A percentile compares a stretch with the other conserved stretches of the same genome.
phyloP scores from a whole-genome alignment of 2,797 vertebrate species.

The Sternarchorhynchus goeldii region DNA sequence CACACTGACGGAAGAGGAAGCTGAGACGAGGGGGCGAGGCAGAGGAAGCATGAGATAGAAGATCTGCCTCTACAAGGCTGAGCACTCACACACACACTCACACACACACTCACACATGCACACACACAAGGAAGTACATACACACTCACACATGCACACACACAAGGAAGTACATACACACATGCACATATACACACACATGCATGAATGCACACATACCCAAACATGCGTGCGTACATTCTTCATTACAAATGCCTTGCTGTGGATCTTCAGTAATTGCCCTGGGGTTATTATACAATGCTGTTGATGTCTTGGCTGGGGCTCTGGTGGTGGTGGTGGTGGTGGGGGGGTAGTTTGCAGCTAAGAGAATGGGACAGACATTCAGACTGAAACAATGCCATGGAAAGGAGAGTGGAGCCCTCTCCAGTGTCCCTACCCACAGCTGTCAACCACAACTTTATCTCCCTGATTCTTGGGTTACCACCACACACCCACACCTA shows the following conservation, averaged over 20 bases:
- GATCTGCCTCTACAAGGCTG: constrained; percentile 25
- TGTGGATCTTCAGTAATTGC: constrained; percentile 69
- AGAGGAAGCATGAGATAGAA: constrained; percentile 44
- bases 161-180: background rate
- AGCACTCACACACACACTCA: background rate
- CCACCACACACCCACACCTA: constrained; percentile 40
- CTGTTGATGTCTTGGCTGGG: constrained; percentile 6
- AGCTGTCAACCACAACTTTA: constrained; percentile 55
- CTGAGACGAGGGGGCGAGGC: constrained; percentile 1
- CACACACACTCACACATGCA: background rate
- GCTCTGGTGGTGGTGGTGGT: constrained; percentile 1
- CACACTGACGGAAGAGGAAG: background rate
- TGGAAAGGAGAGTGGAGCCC: constrained; percentile 47
- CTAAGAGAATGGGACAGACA: constrained; percentile 17
- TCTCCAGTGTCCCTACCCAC: constrained; percentile 48
- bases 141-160: constrained; percentile 7
- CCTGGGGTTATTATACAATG: constrained; percentile 61
- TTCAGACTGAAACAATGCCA: constrained; percentile 47
- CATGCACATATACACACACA: background rate
- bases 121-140: background rate
- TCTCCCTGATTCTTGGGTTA: constrained; percentile 49
- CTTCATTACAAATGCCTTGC: constrained; percentile 63
- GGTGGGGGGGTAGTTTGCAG: background rate
- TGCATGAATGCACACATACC: background rate
- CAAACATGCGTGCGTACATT: background rate